Conservation (phyloP, 2,797 vertebrate genomes). For the Thunnus albacares region DNA sequence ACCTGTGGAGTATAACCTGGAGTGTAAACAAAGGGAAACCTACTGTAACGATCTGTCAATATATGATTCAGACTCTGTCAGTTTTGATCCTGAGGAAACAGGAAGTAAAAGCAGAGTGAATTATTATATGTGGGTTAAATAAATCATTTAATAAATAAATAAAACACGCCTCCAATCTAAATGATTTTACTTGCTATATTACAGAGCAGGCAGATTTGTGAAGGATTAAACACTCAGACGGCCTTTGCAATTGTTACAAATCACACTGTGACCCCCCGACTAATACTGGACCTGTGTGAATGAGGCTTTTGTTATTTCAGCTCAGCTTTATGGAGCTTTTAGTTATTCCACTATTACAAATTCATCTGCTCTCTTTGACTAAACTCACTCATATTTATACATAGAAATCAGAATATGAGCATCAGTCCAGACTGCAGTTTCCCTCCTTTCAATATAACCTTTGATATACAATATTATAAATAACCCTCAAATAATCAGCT, state of each 20-base stretch:
- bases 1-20: too few species aligned
- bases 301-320: constrained; percentile 8
- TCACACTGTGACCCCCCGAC: constrained; percentile 19
- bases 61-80: too few species aligned
- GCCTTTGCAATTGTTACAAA: constrained; percentile 14
- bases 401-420: too few species aligned
- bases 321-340: neutral
- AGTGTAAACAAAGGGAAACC: neutral
- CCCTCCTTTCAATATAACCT: too few species aligned
- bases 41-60: too few species aligned
- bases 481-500: neutral
- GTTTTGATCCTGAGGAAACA: neutral
- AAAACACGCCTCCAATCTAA: neutral
- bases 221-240: constrained; percentile 26
- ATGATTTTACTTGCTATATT: constrained; percentile 13
- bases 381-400: too few species aligned
- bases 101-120: neutral
- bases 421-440: too few species aligned
- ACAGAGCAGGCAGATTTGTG: constrained; percentile 36
- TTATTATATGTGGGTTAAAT: neutral
- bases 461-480: neutral
- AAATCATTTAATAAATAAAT: neutral
- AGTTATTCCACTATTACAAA: too few species aligned
- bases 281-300: constrained; percentile 4
- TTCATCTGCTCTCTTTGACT: neutral